phyloP scores from a whole-genome alignment of 2,797 vertebrate species.

The Pelobates cultripes region DNA sequence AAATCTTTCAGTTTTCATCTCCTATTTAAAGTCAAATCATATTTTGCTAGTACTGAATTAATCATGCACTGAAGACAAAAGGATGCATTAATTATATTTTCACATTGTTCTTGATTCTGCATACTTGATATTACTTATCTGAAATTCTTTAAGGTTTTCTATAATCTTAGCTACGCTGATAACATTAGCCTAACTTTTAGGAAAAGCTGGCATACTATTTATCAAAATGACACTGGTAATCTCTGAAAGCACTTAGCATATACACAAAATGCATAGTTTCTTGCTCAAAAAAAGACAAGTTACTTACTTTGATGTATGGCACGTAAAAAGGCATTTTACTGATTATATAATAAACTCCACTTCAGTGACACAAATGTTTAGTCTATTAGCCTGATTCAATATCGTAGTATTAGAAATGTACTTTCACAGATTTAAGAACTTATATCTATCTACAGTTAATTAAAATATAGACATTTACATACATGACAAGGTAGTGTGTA shows the following conservation, averaged over 20 bases:
- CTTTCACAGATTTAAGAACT: neutral
- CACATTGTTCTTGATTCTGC: constrained; percentile 33
- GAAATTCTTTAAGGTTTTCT: constrained; percentile 28
- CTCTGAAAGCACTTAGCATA: constrained; percentile 30
- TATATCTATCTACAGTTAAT: neutral
- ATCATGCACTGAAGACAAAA: constrained; percentile 39
- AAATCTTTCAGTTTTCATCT: constrained; percentile 30
- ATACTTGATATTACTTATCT: constrained; percentile 44
- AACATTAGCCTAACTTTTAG: constrained; percentile 31
- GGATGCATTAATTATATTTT: constrained; percentile 43
- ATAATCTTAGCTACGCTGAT: constrained; percentile 42
- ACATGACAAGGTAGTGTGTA: neutral
- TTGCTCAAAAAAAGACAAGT: constrained; percentile 12
- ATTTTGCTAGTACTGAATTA: constrained; percentile 40
- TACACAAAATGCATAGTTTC: constrained; percentile 24
- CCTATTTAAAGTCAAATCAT: constrained; percentile 50
- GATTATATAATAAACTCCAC: neutral
- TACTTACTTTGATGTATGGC: constrained; percentile 28
- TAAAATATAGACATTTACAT: neutral
- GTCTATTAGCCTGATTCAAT: neutral
- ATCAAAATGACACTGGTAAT: constrained; percentile 49
- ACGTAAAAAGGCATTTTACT: constrained; percentile 17
- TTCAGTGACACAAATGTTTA: neutral
- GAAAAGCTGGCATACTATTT: constrained; percentile 33
- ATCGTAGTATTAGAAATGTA: neutral